phyloP scores from a whole-genome alignment of 2,797 vertebrate genomes.

The Eospalax fontanierii region DNA sequence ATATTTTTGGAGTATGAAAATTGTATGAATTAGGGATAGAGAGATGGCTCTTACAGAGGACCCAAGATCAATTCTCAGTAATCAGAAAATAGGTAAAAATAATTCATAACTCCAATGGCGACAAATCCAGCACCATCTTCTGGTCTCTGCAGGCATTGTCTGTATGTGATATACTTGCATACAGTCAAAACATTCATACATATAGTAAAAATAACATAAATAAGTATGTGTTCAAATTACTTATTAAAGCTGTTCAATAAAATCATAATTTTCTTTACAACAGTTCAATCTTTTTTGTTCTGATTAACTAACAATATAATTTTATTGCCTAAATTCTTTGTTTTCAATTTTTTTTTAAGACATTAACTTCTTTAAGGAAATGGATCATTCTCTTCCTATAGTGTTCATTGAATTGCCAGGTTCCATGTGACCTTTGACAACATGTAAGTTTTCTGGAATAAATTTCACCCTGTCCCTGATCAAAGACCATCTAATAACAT shows the following conservation, averaged over 20 bases:
- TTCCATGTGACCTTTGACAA: neutral
- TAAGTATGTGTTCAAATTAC: neutral
- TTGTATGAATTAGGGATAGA: neutral
- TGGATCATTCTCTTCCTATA: neutral
- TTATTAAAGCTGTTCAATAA: neutral
- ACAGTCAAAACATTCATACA: no score
- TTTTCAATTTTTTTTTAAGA: no score
- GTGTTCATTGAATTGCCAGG: neutral
- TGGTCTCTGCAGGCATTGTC: no score
- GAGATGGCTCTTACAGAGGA: no score
- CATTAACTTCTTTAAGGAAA: neutral
- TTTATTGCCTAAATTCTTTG: neutral
- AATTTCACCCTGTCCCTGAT: neutral
- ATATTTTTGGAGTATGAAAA: neutral
- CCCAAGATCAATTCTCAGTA: no score
- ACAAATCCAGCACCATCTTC: no score
- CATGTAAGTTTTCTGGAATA: neutral
- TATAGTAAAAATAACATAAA: no score
- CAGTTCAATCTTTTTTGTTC: neutral
- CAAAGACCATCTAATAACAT: neutral
- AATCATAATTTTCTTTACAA: neutral
- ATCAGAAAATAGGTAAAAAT: no score
- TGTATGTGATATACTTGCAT: no score
- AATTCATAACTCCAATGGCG: no score
- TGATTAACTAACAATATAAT: constrained; percentile 2